Conservation (phyloP, 2,888 invertebrate species). For the Dioctria linearis region DNA sequence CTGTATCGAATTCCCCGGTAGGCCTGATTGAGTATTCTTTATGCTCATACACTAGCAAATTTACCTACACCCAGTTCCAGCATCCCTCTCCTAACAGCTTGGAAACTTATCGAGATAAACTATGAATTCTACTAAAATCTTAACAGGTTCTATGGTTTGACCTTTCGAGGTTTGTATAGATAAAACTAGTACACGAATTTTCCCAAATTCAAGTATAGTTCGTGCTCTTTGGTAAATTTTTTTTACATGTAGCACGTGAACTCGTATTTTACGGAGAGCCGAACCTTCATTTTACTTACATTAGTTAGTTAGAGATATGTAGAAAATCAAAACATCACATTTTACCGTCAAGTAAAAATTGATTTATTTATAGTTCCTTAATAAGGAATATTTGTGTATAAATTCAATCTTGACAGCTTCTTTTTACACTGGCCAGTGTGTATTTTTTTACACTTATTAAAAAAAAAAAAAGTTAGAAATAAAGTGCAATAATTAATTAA, state of each 20-base stretch:
- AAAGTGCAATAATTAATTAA: conserved; percentile 3
- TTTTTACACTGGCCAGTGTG: conserved; percentile 45
- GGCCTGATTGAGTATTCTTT: too few species aligned
- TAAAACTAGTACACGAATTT: not conserved
- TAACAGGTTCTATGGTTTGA: too few species aligned
- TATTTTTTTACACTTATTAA: conserved; percentile 20
- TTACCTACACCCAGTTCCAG: too few species aligned
- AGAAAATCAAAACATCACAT: not conserved
- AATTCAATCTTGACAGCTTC: not conserved
- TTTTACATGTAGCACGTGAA: not conserved
- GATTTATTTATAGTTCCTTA: conserved; percentile 19
- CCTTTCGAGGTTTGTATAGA: too few species aligned
- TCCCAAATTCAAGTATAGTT: not conserved
- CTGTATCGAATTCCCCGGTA: too few species aligned
- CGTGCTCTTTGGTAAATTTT: too few species aligned
- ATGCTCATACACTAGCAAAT: too few species aligned
- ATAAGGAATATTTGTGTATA: conserved; percentile 12
- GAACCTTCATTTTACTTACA: too few species aligned
- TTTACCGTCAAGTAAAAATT: conserved; percentile 36
- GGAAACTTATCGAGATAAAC: too few species aligned
- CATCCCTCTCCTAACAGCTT: too few species aligned
- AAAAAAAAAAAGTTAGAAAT: conserved; percentile 1
- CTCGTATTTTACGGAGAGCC: too few species aligned
- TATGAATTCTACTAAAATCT: too few species aligned
- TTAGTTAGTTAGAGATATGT: not conserved